These are phyloP conservation scores for Laticauda colubrina DNA, from an alignment of 2,113 vertebrate species.

Conservation along the genomic window DNA sequence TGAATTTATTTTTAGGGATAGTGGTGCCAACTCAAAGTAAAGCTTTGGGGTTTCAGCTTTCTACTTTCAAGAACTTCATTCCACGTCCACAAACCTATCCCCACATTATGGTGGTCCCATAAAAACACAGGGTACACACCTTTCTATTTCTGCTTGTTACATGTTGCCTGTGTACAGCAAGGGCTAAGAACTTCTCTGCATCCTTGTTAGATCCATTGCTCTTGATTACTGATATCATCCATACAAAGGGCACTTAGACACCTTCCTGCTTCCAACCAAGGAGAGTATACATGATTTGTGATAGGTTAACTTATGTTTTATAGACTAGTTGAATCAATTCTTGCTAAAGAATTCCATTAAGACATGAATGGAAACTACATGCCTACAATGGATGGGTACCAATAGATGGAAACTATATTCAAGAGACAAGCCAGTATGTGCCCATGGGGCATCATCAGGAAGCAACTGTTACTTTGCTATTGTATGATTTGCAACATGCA, in stretches of 20 bases:
- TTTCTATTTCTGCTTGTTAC: neutral
- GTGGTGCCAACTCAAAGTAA: neutral
- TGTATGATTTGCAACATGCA: neutral
- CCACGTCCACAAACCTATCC: neutral
- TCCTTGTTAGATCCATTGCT: neutral
- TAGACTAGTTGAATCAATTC: neutral
- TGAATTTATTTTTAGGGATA: neutral
- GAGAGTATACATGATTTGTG: neutral
- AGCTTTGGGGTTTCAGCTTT: neutral
- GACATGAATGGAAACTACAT: neutral
- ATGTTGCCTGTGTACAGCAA: neutral
- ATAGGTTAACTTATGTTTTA: neutral
- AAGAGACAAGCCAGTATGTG: neutral
- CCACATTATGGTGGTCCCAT: neutral
- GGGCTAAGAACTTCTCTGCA: neutral
- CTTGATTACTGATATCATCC: neutral
- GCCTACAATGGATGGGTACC: neutral
- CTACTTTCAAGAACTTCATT: neutral
- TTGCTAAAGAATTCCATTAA: neutral
- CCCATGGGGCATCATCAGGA: neutral
- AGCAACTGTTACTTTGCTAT: neutral
- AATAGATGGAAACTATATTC: neutral
- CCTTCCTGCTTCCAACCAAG: neutral
- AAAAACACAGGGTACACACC: neutral
- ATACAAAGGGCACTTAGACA: neutral